These are phyloP conservation scores for Myrmecophaga tridactyla DNA, from an alignment of 2,113 vertebrate genomes.

Conservation along the genomic window DNA sequence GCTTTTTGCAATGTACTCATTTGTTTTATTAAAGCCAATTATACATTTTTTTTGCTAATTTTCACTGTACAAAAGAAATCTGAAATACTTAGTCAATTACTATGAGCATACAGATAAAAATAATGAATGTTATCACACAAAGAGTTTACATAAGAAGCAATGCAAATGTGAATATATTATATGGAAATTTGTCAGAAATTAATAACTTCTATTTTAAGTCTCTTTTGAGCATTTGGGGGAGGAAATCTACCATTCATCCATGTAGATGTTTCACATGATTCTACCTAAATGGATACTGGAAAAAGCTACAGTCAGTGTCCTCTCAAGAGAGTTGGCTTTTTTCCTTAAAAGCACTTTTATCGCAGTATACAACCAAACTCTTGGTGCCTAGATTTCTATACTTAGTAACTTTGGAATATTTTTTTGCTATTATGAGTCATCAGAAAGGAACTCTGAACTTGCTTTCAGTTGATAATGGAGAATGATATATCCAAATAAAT, in stretches of 20 bases:
- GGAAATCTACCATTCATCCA: background rate
- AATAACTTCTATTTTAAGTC: slow-evolving; percentile 63
- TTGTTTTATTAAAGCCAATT: slow-evolving; percentile 73
- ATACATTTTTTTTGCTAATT: slow-evolving; percentile 64
- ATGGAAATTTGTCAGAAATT: slow-evolving; percentile 57
- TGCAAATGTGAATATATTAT: slow-evolving; percentile 41
- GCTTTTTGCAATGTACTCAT: slow-evolving; percentile 33
- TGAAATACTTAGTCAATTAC: slow-evolving; percentile 68
- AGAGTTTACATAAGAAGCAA: slow-evolving; percentile 42
- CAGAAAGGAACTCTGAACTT: slow-evolving; percentile 6
- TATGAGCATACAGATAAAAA: slow-evolving; percentile 68
- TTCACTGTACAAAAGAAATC: slow-evolving; percentile 69
- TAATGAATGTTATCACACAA: slow-evolving; percentile 62
- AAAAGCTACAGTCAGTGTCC: background rate
- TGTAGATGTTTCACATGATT: background rate
- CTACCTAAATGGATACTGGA: slow-evolving; percentile 14
- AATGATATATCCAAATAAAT: slow-evolving; percentile 35
- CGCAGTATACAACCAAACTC: background rate
- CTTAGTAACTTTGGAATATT: slow-evolving; percentile 46
- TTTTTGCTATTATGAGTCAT: slow-evolving; percentile 43
- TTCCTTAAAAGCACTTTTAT: background rate
- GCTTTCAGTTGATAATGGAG: background rate
- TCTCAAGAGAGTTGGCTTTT: slow-evolving; percentile 31
- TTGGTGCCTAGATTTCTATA: slow-evolving; percentile 11
- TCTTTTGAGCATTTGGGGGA: background rate